phyloP scores from a whole-genome alignment of 2,797 vertebrate genomes.

The Odontamblyopus lacepedii region DNA sequence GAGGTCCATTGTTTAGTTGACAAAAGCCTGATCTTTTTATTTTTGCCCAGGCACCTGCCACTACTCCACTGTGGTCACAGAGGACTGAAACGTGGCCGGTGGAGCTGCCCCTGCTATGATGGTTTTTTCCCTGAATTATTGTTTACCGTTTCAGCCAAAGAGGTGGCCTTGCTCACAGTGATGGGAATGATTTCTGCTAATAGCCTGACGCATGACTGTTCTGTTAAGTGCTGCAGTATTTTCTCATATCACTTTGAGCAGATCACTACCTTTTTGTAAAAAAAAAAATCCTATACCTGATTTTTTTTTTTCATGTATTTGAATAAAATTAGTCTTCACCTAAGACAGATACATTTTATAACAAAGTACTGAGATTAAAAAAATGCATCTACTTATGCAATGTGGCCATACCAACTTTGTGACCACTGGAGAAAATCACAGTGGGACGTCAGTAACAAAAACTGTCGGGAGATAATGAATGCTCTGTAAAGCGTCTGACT shows the following conservation, averaged over 20 bases:
- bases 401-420: too few relatives aligned
- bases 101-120: not conserved
- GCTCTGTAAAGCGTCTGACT: too few relatives aligned
- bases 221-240: constrained; percentile 1
- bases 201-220: not conserved
- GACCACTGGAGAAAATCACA: too few relatives aligned
- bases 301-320: too few relatives aligned
- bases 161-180: not conserved
- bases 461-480: too few relatives aligned
- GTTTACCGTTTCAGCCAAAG: not conserved
- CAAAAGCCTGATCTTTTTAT: not conserved
- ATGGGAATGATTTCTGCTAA: constrained; percentile 9
- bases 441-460: too few relatives aligned
- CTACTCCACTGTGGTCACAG: not conserved
- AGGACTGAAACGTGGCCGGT: not conserved
- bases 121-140: constrained; percentile 3
- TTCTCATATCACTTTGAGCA: not conserved
- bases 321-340: too few relatives aligned
- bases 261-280: not conserved
- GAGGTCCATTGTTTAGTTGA: not conserved
- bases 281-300: too few relatives aligned
- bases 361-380: too few relatives aligned
- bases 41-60: not conserved
- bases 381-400: too few relatives aligned
- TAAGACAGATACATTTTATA: too few relatives aligned